Percentiles rank a stretch among this genome's conserved stretches.
These are phyloP conservation scores for Melangyna quadrimaculata DNA, from an alignment of 2,888 invertebrate species.

Conservation along the genomic window DNA sequence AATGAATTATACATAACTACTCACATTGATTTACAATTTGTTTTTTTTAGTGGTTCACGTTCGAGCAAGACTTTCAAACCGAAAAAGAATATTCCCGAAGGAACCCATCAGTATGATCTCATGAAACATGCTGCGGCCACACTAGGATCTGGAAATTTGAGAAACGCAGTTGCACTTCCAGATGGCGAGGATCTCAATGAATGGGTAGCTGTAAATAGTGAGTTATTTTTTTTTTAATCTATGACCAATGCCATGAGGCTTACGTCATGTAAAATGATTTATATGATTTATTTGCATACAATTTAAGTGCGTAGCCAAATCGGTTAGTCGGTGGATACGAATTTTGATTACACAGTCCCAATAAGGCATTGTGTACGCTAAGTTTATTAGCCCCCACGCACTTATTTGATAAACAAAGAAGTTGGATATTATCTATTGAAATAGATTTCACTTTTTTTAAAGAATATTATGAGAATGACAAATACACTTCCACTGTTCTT, in stretches of 20 bases:
- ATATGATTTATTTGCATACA: conserved; percentile 6
- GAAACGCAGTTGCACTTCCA: conserved; percentile 97
- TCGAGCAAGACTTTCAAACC: conserved; percentile 99
- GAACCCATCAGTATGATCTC: conserved; percentile 98
- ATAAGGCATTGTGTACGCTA: background rate
- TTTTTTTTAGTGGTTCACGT: conserved; percentile 82
- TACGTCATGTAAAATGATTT: conserved; percentile 11
- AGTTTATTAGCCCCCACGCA: background rate
- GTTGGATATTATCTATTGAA: background rate
- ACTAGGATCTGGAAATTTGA: conserved; percentile 96
- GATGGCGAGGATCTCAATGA: conserved; percentile 99
- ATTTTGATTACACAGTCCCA: background rate
- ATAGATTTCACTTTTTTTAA: background rate
- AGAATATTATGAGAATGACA: background rate
- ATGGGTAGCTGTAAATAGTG: conserved; percentile 99
- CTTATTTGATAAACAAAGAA: background rate
- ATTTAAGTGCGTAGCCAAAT: conserved; percentile 14
- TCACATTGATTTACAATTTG: background rate
- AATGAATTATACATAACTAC: background rate
- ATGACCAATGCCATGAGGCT: background rate
- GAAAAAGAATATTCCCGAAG: conserved; percentile 99
- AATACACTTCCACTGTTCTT: background rate
- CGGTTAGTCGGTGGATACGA: background rate
- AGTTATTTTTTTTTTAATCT: conserved; percentile 80
- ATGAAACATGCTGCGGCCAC: conserved; percentile 99